Evolutionary conservation across 2,888 invertebrate species (phyloP), one percentile per base, ranked within the genome.

Genomic region (Synanthedon tipuliformis): DNA sequence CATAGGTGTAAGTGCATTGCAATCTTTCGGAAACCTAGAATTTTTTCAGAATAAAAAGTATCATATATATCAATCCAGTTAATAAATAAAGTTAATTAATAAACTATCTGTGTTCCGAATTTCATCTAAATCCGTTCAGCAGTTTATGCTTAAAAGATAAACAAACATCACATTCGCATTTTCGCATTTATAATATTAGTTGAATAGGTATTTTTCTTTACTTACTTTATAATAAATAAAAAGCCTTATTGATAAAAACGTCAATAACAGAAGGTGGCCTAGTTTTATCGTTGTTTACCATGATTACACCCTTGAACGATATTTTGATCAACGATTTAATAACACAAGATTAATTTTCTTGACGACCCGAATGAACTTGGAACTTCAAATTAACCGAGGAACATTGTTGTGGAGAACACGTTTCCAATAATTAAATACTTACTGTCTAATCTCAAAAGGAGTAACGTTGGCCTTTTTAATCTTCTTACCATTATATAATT

Each of bases 401-500:
- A 65, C 60, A 61, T 56, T 61, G 34, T 34, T 34, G 63, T 61
- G 59, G 60, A 61, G 64, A 63, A 63, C 68, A 68, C 69, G 67
- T 68, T 70, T 69, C 72, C 71, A 73, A 78, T 80, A 75, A 78
- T 78, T 78, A 80, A 79, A 79, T 78, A 77, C 70, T 73, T 69
- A 69, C 70, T 63, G 67, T 69, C 67, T 69, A 69, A 73, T 70
- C 75, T 77, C 78, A 80, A 80, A 34, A 78, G 78, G 77, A 76
- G 75, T 76, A 71, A 71, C 73, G 76, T 77, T 78, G 78, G 80
- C 79, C 78, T 75, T 79, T 83, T 81, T 81, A 82, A 82, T 81
- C 80, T 80, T 61, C 72, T 75, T 78, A 79, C 75, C 72, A 79
- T 79, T 80, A 83, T 79, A 74, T 83, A 83, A 83, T 82, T 81